phyloP scores from a whole-genome alignment of 2,113 vertebrate genomes.

The Erythrolamprus reginae region DNA sequence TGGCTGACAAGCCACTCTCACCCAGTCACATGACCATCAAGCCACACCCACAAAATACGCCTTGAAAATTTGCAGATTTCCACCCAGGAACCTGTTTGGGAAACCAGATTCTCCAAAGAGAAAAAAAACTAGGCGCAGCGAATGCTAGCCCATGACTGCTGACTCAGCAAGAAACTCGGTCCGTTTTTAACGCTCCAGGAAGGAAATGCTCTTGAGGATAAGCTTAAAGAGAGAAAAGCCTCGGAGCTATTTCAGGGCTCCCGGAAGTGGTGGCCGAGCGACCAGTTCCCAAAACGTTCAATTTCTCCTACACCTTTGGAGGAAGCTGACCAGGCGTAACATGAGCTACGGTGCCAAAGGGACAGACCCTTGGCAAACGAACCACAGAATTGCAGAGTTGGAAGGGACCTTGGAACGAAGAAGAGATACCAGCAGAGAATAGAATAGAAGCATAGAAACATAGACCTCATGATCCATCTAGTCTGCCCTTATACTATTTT shows the following conservation, averaged over 20 bases:
- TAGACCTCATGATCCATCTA: too few relatives aligned
- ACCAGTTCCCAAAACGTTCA: conserved; percentile 28
- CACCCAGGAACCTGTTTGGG: not conserved
- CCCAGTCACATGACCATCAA: too few relatives aligned
- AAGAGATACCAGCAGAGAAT: too few relatives aligned
- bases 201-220: not conserved
- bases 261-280: conserved; percentile 50
- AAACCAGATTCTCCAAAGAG: not conserved
- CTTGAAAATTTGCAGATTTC: not conserved
- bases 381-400: too few relatives aligned
- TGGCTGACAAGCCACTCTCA: too few relatives aligned
- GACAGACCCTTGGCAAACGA: not conserved
- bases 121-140: not conserved
- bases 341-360: too few relatives aligned
- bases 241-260: conserved; percentile 60
- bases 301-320: conserved; percentile 28
- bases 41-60: too few relatives aligned
- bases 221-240: conserved; percentile 16
- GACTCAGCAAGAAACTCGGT: not conserved
- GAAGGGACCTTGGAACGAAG: too few relatives aligned
- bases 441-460: too few relatives aligned
- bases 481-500: too few relatives aligned
- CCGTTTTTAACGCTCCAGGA: not conserved
- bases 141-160: not conserved
- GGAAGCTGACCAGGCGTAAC: rapidly evolving